Base-by-base conservation (phyloP, 1,140 invertebrate genomes). In the Lepidurus arcticus region DNA sequence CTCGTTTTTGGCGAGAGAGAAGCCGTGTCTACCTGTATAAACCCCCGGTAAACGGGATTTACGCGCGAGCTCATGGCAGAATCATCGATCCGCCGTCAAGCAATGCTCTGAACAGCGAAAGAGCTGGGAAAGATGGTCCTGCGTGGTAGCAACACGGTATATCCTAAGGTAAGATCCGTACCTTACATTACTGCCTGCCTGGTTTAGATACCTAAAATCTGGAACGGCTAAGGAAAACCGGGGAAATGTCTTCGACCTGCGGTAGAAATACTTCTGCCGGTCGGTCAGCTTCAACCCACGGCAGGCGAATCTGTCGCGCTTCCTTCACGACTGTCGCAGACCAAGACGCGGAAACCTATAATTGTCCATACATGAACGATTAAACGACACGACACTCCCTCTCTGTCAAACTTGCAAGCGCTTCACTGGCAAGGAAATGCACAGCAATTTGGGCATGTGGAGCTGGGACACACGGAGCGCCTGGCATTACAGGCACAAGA, bases 391-490 rank as follows among this genome's bases (percentile, higher is more conserved):
- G 53, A 65, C 53, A 21, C 53, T 65, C 53, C 21, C 21, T 65
- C n/a, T 7, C 16, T n/a, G 53, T 21, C 53, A 7, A n/a, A n/a
- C 53, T 21, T 65, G 53, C 53, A 65, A 65, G 53, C 53, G 13
- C 21, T 65, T 65, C 53, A 21, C 53, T 65, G 53, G 16, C 21
- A 65, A 65, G 53, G 53, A 65, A 65, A 65, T 65, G 53, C 53
- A 65, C 53, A 65, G 53, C 21, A 65, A 65, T 65, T 65, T 65
- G 53, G 53, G n/a, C n/a, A 65, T 65, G 53, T 65, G 53, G n/a
- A 21, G 21, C 53, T 65, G 53, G 16, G 16, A 34, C 34, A 34
- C 34, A 34, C 4, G 53, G 16, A 7, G 13, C 53, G n/a, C 53
- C 53, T n/a, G 53, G n/a, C 53, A 65, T 65, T 65, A 65, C n/a